phyloP scores from a whole-genome alignment of 2,113 vertebrate genomes.

The Aldabrachelys gigantea region DNA sequence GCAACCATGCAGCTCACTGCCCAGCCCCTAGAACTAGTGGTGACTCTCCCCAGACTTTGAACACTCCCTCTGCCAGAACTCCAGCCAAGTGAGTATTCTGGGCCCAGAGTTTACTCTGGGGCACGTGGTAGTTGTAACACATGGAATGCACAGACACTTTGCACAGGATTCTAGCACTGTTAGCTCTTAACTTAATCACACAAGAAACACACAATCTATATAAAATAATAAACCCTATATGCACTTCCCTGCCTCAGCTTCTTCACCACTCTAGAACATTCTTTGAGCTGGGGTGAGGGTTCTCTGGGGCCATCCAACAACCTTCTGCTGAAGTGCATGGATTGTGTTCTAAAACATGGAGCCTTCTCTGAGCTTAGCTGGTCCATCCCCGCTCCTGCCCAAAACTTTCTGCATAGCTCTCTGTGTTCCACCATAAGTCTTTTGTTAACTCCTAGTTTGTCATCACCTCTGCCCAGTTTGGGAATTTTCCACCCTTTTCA shows the following conservation, averaged over 20 bases:
- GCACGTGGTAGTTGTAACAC: background rate
- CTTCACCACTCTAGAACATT: too few species aligned
- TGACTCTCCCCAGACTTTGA: background rate
- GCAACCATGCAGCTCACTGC: background rate
- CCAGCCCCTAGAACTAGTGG: background rate
- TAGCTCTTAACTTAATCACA: too few species aligned
- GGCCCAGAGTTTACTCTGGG: background rate
- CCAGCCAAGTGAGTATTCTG: background rate
- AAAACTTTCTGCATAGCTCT: background rate
- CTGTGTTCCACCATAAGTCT: background rate
- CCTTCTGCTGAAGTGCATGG: too few species aligned
- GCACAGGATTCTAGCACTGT: background rate
- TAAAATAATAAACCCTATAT: too few species aligned
- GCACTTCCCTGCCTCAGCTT: too few species aligned
- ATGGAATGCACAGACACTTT: background rate
- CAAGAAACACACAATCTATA: too few species aligned
- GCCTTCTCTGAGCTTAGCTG: background rate
- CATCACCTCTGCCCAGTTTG: background rate
- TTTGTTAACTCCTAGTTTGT: background rate
- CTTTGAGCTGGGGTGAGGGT: too few species aligned
- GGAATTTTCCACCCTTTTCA: background rate
- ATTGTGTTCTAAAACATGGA: too few species aligned
- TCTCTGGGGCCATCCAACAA: too few species aligned
- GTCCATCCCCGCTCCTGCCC: background rate
- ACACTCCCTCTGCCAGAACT: background rate